Evolutionary conservation across 1,140 invertebrate genomes (phyloP), one percentile per base, ranked within the genome.

Genomic region (Drosophila bipectinata): DNA sequence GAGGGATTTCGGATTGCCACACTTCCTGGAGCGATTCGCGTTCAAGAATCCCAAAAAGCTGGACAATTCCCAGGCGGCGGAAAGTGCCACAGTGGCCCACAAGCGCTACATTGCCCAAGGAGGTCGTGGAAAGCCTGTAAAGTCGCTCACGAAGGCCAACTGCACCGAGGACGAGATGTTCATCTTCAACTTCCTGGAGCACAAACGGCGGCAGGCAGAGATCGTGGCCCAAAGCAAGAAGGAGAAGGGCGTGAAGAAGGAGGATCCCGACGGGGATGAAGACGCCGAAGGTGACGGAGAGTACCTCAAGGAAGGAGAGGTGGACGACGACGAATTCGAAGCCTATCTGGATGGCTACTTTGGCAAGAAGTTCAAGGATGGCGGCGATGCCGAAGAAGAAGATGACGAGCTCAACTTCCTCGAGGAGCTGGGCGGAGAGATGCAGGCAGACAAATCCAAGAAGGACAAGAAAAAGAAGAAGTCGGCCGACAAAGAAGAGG

Each of bases 21-120:
- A 97, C 63, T 99, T 99, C 90, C 92, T 99, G 9, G 98, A 99
- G 90, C 93, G 98, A 59, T 99, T 99, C 92, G 97, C 98, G 1
- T 99, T 98, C 85, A 97, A 98, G 92, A 99, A 99, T 93, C 98
- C 98, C 0, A 99, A 99, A 92, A 95, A 95, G 67, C 59, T 93
- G 1, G 92, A 92, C 14, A 90, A 93, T 39, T 91, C 93, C 1
- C 91, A 92, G 28, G 77, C 85, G 54, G 82, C 77, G 39, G 90
- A 92, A 10, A 62, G 60, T 1, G 39, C 67, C 30, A 55, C 41
- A 68, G 57, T 77, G 2, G 55, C 74, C 5, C 83, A 90, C 44
- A 90, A 90, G 30, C 85, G 79, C 3, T 92, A 91, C 68, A 61
- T 55, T 10, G 60, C 90, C 0, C 71, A 75, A 12, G 91, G 91